phyloP scores from a whole-genome alignment of 1,140 invertebrate species.

The Neodiprion virginianus region DNA sequence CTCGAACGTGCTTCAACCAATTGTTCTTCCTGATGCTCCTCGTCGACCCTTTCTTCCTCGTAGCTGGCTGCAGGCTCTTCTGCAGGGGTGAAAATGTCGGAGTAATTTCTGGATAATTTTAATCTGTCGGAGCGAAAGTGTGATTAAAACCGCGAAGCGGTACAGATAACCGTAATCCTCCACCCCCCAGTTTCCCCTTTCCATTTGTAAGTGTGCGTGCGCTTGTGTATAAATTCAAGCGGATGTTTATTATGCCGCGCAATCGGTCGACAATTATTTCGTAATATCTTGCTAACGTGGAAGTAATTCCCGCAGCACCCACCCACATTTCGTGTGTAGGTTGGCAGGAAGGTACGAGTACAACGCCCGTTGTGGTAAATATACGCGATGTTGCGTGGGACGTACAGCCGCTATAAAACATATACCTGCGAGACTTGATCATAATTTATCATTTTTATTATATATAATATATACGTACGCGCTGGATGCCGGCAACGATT shows the following conservation, averaged over 20 bases:
- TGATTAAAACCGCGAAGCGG: constrained; percentile 8
- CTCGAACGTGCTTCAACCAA: neutral
- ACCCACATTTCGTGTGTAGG: no score
- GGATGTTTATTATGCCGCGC: constrained; percentile 1
- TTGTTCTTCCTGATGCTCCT: neutral
- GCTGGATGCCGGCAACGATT: no score
- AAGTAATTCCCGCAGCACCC: no score
- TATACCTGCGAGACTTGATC: neutral
- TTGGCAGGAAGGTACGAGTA: neutral
- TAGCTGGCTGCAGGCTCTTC: neutral
- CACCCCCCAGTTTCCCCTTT: neutral
- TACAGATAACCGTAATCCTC: constrained; percentile 1
- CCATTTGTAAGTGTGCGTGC: neutral
- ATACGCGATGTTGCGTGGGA: neutral
- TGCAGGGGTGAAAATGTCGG: neutral
- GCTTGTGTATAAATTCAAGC: neutral
- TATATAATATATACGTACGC: no score
- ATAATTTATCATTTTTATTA: no score
- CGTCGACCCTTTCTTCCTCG: neutral
- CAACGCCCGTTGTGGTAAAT: neutral
- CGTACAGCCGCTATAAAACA: neutral
- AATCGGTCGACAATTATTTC: neutral
- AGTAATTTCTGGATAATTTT: constrained; percentile 15
- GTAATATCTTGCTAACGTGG: neutral
- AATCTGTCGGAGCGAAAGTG: constrained; percentile 8